These are phyloP conservation scores for Sebastes paucispinis DNA, from an alignment of 2,797 vertebrate species.

Conservation along the genomic window DNA sequence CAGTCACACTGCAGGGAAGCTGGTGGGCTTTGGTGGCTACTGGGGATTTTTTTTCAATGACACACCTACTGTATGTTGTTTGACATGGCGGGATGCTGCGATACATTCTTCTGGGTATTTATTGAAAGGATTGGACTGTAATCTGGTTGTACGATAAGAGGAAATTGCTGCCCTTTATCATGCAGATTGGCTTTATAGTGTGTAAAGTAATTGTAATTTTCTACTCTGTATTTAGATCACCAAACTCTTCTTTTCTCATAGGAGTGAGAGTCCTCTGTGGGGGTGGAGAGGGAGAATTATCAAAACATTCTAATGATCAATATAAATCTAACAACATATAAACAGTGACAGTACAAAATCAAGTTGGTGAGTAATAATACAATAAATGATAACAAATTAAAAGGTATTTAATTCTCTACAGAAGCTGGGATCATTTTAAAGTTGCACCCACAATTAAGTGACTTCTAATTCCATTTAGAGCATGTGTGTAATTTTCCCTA, in stretches of 20 bases:
- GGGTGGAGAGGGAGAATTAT: neutral
- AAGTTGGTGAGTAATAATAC: neutral
- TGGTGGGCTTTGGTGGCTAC: neutral
- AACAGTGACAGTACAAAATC: neutral
- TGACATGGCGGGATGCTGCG: neutral
- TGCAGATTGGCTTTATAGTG: neutral
- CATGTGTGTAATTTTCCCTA: neutral
- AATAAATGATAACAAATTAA: neutral
- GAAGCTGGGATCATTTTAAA: neutral
- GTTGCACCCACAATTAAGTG: neutral
- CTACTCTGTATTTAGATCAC: neutral
- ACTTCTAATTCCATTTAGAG: neutral
- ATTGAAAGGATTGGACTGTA: slow-evolving; percentile 13
- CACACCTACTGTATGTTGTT: neutral
- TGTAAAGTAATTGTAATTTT: neutral
- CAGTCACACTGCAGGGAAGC: slow-evolving; percentile 27
- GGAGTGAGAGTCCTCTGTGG: neutral
- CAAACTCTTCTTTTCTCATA: neutral
- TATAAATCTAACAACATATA: neutral
- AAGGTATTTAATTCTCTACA: neutral
- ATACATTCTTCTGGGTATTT: neutral
- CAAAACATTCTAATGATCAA: neutral
- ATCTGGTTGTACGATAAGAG: neutral
- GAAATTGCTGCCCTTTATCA: neutral
- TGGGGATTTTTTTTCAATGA: neutral